Evolutionary conservation across 1,140 invertebrate species (phyloP).

Genomic region (Drosophila parabipectinata): DNA sequence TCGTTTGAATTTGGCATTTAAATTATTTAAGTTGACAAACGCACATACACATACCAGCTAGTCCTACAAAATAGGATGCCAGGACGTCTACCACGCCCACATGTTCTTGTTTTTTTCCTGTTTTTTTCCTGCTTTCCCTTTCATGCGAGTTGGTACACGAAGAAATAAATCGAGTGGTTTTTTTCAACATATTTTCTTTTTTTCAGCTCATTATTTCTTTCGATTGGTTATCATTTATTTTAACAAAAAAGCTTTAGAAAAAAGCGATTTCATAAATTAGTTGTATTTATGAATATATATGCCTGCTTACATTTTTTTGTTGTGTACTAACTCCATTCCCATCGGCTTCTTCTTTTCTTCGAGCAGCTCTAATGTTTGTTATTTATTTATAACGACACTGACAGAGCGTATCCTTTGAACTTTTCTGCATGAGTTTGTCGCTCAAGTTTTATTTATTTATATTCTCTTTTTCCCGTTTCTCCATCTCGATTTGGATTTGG

Average conservation of each 20-base stretch:
- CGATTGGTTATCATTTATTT: neutral
- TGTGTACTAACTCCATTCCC: constrained; percentile 24
- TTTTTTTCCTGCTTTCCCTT: constrained; percentile 48
- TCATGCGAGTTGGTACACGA: constrained; percentile 37
- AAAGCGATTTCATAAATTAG: neutral
- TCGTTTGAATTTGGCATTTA: constrained; percentile 77
- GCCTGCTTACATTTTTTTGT: neutral
- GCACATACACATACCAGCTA: constrained; percentile 16
- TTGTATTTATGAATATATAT: too few relatives aligned
- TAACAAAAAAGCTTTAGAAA: too few relatives aligned
- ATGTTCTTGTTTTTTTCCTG: constrained; percentile 40
- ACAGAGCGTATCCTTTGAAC: constrained; percentile 74
- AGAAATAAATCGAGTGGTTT: constrained; percentile 3
- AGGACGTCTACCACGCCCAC: constrained; percentile 54
- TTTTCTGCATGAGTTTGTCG: constrained; percentile 77
- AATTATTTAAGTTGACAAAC: constrained; percentile 81
- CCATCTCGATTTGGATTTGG: constrained; percentile 17
- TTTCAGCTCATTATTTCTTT: too few relatives aligned
- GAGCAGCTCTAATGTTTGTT: constrained; percentile 71
- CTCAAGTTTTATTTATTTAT: constrained; percentile 57
- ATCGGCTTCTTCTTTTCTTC: constrained; percentile 31
- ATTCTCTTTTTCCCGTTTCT: constrained; percentile 23
- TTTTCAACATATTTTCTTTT: neutral
- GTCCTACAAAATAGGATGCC: constrained; percentile 31
- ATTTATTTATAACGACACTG: constrained; percentile 79